phyloP scores from a whole-genome alignment of 2,888 invertebrate genomes.

The Frankliniella fusca region DNA sequence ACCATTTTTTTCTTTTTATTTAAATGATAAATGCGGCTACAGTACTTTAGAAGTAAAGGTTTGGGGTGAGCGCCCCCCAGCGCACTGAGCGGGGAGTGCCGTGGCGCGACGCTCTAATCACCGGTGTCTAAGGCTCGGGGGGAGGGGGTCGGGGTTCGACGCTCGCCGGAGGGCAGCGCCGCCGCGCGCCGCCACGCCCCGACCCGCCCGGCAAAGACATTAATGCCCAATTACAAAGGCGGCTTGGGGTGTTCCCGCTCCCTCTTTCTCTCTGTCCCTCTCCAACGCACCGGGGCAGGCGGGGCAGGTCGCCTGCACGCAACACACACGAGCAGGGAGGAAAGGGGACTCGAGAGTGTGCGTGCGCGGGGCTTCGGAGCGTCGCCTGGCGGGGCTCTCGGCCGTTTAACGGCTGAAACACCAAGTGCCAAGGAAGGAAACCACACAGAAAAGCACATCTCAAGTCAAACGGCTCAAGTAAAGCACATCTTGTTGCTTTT shows the following conservation, averaged over 20 bases:
- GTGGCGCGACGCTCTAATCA: background rate
- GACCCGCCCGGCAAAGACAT: background rate
- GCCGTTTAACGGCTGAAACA: no score
- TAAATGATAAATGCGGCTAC: no score
- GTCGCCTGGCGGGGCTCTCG: background rate
- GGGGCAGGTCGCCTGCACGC: background rate
- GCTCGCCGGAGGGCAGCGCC: background rate
- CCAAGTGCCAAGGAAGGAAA: no score
- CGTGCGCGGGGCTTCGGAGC: background rate
- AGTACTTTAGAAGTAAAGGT: no score
- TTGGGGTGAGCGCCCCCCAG: no score
- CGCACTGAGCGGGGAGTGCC: no score
- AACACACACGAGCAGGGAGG: background rate
- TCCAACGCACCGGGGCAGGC: background rate
- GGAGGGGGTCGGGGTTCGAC: background rate
- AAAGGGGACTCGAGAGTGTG: background rate
- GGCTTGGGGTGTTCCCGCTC: background rate
- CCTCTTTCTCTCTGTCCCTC: background rate
- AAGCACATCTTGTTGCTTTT: no score
- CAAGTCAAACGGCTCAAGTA: no score
- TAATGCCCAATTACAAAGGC: constrained; percentile 12
- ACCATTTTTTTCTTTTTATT: no score
- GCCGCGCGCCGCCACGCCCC: no score
- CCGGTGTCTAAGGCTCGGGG: background rate
- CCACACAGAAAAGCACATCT: no score